Percentiles rank a stretch among this genome's conserved stretches.
phyloP scores from a whole-genome alignment of 1,140 invertebrate genomes.

The Pseudomyrmex flavicornis region DNA sequence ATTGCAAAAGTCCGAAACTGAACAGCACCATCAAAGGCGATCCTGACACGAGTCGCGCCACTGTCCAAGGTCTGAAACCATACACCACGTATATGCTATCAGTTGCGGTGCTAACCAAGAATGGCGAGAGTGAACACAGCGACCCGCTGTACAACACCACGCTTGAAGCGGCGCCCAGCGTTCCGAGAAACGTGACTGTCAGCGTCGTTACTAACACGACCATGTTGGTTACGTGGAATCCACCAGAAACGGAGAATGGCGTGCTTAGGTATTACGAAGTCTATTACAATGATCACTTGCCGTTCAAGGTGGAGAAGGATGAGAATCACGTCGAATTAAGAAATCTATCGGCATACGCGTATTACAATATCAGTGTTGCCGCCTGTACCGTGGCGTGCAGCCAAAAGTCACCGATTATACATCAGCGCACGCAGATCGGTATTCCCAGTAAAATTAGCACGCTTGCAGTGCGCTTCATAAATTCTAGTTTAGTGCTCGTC shows the following conservation, averaged over 20 bases:
- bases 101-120: conserved; percentile 90
- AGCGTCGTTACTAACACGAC: conserved; percentile 88
- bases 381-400: conserved; percentile 91
- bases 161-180: conserved; percentile 88
- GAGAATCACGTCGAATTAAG: conserved; percentile 62
- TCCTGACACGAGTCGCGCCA: conserved; percentile 79
- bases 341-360: conserved; percentile 81
- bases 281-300: conserved; percentile 77
- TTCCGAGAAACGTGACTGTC: conserved; percentile 86
- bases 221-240: conserved; percentile 89
- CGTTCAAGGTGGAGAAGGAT: conserved; percentile 76
- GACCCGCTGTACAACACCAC: conserved; percentile 89
- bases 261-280: conserved; percentile 90
- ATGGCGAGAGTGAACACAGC: conserved; percentile 90
- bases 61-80: conserved; percentile 87
- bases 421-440: conserved; percentile 87
- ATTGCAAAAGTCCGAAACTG: conserved; percentile 82
- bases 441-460: conserved; percentile 85
- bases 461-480: conserved; percentile 84
- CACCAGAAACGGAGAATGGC: conserved; percentile 90
- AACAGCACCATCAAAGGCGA: conserved; percentile 85
- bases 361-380: conserved; percentile 88
- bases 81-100: conserved; percentile 92
- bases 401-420: conserved; percentile 81
- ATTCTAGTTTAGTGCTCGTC: conserved; percentile 85